Base-by-base conservation (phyloP, 2,113 vertebrate species). In the Peromyscus californicus region DNA sequence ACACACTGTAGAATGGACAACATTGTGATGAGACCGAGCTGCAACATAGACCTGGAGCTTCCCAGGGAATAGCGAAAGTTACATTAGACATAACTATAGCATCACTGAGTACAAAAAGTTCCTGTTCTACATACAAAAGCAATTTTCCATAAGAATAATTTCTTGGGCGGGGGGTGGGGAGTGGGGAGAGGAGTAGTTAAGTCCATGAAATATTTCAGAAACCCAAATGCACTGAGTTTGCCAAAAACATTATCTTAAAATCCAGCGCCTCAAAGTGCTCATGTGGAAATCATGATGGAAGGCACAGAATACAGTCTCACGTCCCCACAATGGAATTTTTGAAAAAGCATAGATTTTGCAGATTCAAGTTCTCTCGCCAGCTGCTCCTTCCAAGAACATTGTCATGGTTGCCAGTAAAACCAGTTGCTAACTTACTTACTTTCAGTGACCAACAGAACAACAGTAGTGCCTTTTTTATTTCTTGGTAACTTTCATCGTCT, bases 311-410 rank as follows among this genome's bases (percentile, higher is more conserved):
- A 96, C 97, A 96, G 95, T 96, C 97, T 98, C 92, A 96, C 13
- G 48, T 97, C 97, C 98, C 97, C 97, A 97, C 79, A 90, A 90
- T 39, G 92, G 97, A 97, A 97, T 97, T 98, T 94, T 97, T 84
- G 76, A 97, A 98, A 97, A 96, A 97, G 93, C 94, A 96, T 61
- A 98, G 45, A 97, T 89, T 95, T 93, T 87, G 79, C 93, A 86
- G 93, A 94, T 97, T 97, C 96, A 95, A 96, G 85, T 97, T 97
- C 91, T 96, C 88, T 97, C 97, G 97, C 94, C 98, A 98, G 97
- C 97, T 98, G 98, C 98, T 99, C 98, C 98, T 97, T 98, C 96
- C 95, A 97, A 98, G 98, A 98, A 98, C 98, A 96, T 88, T 97
- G 98, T 93, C 98, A 97, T 91, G 57, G 82, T 31, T 24, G 97